A percentile compares a stretch with the other conserved stretches of the same genome.
phyloP scores from a whole-genome alignment of 2,113 vertebrate species.

The Grallaria varia region DNA sequence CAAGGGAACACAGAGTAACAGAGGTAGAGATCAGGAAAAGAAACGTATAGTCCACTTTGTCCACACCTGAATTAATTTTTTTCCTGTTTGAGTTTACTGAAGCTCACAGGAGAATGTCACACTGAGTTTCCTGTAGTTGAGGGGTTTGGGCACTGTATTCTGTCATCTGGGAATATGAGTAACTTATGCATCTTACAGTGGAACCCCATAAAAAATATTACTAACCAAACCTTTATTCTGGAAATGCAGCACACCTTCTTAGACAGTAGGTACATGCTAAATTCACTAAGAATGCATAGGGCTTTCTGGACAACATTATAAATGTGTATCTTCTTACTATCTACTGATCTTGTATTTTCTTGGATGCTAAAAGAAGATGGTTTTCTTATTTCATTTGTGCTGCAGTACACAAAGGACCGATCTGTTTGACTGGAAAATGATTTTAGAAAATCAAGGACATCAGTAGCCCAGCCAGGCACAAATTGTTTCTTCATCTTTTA shows the following conservation, averaged over 20 bases:
- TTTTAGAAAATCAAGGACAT: neutral
- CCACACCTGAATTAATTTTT: neutral
- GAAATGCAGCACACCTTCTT: neutral
- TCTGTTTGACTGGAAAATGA: neutral
- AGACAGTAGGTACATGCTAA: neutral
- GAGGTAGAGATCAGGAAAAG: neutral
- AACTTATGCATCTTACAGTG: neutral
- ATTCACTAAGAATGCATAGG: neutral
- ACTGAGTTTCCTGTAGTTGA: neutral
- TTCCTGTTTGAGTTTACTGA: neutral
- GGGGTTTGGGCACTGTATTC: neutral
- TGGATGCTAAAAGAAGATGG: neutral
- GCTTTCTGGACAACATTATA: neutral
- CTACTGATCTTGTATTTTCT: neutral
- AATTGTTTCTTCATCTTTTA: neutral
- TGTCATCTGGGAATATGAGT: neutral
- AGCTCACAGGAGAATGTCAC: neutral
- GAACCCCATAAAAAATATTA: neutral
- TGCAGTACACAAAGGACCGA: neutral
- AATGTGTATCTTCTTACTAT: neutral
- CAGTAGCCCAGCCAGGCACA: neutral
- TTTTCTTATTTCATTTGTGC: neutral
- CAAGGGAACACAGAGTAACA: neutral
- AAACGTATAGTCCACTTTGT: neutral
- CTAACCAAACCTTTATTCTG: neutral